phyloP scores from a whole-genome alignment of 1,140 invertebrate species.

The Pseudoatta argentina region DNA sequence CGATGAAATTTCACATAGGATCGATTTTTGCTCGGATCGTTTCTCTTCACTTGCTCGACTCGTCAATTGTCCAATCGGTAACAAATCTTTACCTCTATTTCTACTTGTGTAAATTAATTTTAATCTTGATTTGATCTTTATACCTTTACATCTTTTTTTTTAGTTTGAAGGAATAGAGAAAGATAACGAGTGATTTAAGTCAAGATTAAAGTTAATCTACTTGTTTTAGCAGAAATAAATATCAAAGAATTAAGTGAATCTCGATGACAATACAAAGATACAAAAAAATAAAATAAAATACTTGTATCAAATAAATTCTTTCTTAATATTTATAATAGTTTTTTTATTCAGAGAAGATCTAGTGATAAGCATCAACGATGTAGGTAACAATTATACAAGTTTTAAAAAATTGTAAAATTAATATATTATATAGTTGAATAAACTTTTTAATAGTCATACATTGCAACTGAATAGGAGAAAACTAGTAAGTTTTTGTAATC shows the following conservation, averaged over 20 bases:
- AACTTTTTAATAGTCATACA: no score
- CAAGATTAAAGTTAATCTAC: background rate
- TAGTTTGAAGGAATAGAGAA: background rate
- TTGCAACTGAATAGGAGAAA: no score
- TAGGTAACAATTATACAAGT: no score
- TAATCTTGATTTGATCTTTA: background rate
- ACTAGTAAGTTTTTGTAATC: no score
- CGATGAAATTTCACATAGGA: constrained; percentile 11
- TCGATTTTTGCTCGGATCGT: background rate
- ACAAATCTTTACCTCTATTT: background rate
- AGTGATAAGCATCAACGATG: no score
- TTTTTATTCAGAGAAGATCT: no score
- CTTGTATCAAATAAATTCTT: background rate
- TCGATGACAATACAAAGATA: background rate
- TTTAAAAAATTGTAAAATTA: no score
- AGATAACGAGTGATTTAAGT: background rate
- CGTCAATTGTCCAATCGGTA: background rate
- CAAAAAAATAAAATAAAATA: background rate
- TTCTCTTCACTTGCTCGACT: background rate
- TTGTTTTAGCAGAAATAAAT: background rate
- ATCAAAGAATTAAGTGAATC: background rate
- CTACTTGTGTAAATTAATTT: no score
- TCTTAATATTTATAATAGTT: background rate
- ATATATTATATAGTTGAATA: no score
- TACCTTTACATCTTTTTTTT: background rate